These are phyloP conservation scores for Festucalex cinctus DNA, from an alignment of 2,113 vertebrate species.

Conservation along the genomic window DNA sequence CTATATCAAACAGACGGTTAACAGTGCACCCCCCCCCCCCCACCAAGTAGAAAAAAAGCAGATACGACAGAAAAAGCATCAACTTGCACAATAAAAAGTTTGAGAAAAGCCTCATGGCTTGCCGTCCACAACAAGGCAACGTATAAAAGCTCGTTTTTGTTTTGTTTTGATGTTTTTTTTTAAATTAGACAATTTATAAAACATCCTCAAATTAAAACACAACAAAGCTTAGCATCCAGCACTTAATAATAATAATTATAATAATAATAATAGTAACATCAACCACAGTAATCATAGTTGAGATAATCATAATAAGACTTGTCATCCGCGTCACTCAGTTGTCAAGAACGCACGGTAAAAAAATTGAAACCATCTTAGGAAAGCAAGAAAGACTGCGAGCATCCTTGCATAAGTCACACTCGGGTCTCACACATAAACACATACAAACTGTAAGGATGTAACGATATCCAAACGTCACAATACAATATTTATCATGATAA, in stretches of 20 bases:
- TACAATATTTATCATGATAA: too few species aligned
- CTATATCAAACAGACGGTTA: constrained; percentile 56
- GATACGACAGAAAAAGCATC: constrained; percentile 67
- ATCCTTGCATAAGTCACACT: constrained; percentile 41
- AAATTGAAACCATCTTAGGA: constrained; percentile 62
- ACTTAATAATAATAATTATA: constrained; percentile 76
- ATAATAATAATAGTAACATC: constrained; percentile 70
- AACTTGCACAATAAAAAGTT: constrained; percentile 65
- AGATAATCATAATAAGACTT: constrained; percentile 70
- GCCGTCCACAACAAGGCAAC: constrained; percentile 72
- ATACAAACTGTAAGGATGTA: too few species aligned
- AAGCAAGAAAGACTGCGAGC: constrained; percentile 56
- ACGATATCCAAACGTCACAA: too few species aligned
- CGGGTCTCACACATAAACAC: not conserved
- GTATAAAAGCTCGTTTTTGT: constrained; percentile 70
- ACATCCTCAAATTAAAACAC: constrained; percentile 68
- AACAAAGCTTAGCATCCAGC: constrained; percentile 81
- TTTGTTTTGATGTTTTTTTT: constrained; percentile 29
- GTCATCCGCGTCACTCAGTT: constrained; percentile 66
- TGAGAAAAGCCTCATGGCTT: constrained; percentile 64
- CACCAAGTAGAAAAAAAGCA: constrained; percentile 50
- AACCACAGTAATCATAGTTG: constrained; percentile 69
- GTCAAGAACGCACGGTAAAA: constrained; percentile 58
- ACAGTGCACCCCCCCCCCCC: constrained; percentile 33
- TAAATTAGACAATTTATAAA: constrained; percentile 71